A percentile compares a stretch with the other conserved stretches of the same genome.
phyloP scores from a whole-genome alignment of 2,888 invertebrate species.

The Scelioninae gen. 2 region DNA sequence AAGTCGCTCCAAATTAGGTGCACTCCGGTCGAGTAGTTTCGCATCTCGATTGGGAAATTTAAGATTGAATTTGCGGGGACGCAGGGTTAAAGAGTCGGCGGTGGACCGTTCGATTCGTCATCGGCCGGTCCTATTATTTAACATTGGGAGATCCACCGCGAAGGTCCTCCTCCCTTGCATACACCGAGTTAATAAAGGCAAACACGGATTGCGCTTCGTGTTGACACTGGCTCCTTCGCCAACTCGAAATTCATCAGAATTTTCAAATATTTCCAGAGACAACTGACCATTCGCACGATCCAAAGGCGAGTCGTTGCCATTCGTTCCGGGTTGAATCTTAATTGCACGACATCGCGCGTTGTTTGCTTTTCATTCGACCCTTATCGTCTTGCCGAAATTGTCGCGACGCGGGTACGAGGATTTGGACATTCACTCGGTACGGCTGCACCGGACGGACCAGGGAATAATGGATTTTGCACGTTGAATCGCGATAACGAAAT shows the following conservation, averaged over 20 bases:
- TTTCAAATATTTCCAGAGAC: constrained; percentile 20
- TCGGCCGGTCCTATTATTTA: constrained; percentile 1
- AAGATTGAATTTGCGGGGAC: constrained; percentile 11
- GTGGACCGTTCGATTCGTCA: constrained; percentile 19
- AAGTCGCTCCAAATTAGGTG: constrained; percentile 17
- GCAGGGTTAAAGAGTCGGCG: neutral
- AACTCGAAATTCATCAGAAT: constrained; percentile 27
- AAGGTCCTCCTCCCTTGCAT: too few species aligned
- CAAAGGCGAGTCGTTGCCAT: constrained; percentile 36
- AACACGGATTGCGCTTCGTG: constrained; percentile 15
- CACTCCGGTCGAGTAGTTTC: too few species aligned
- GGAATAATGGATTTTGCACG: too few species aligned
- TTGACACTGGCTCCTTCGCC: constrained; percentile 4
- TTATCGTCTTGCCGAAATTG: constrained; percentile 21
- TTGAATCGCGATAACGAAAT: too few species aligned
- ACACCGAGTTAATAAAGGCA: constrained; percentile 24
- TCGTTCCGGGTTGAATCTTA: constrained; percentile 20
- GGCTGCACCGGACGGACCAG: too few species aligned
- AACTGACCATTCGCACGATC: constrained; percentile 22
- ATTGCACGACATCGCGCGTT: constrained; percentile 17
- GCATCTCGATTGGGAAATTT: too few species aligned
- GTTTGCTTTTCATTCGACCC: constrained; percentile 40
- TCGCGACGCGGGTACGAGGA: too few species aligned
- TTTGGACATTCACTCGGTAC: too few species aligned
- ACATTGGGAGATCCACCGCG: too few species aligned